Conservation (phyloP, 2,888 invertebrate genomes). For the Matsumyia berberina region DNA sequence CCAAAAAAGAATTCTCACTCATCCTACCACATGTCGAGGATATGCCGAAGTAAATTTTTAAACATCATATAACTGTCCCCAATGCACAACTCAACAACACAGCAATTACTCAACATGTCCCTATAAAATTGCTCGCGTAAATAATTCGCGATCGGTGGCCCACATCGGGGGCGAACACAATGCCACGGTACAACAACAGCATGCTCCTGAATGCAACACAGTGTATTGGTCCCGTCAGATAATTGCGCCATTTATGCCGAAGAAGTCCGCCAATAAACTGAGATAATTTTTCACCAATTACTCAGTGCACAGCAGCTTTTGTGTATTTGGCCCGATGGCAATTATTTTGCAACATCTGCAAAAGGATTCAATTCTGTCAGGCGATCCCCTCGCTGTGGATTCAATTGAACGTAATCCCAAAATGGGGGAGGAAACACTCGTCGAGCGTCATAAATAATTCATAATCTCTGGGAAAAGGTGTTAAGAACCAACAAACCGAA, state of each 20-base stretch:
- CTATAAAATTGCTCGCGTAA: slow-evolving; percentile 40
- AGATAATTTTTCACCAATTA: slow-evolving; percentile 75
- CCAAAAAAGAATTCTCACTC: slow-evolving; percentile 14
- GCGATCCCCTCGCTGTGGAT: slow-evolving; percentile 35
- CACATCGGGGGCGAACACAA: slow-evolving; percentile 30
- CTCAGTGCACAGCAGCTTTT: slow-evolving; percentile 69
- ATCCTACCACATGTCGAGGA: slow-evolving; percentile 33
- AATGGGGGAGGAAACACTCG: slow-evolving; percentile 61
- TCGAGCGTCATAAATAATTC: slow-evolving; percentile 70
- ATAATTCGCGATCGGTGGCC: slow-evolving; percentile 56
- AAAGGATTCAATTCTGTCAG: slow-evolving; percentile 42
- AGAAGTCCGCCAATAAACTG: slow-evolving; percentile 56
- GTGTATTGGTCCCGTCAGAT: slow-evolving; percentile 44
- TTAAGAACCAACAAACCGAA: slow-evolving; percentile 55
- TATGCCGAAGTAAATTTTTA: background rate
- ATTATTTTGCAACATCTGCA: slow-evolving; percentile 73
- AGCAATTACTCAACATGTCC: slow-evolving; percentile 58
- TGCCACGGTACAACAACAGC: slow-evolving; percentile 3
- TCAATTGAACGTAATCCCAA: slow-evolving; percentile 61
- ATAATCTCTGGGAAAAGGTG: slow-evolving; percentile 68
- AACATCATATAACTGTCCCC: slow-evolving; percentile 15
- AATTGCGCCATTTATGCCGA: slow-evolving; percentile 68
- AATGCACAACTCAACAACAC: slow-evolving; percentile 1
- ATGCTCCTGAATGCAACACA: slow-evolving; percentile 14
- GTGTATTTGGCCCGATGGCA: slow-evolving; percentile 36